These are phyloP conservation scores for Tragelaphus scriptus DNA, from an alignment of 2,113 vertebrate species.

Conservation along the genomic window DNA sequence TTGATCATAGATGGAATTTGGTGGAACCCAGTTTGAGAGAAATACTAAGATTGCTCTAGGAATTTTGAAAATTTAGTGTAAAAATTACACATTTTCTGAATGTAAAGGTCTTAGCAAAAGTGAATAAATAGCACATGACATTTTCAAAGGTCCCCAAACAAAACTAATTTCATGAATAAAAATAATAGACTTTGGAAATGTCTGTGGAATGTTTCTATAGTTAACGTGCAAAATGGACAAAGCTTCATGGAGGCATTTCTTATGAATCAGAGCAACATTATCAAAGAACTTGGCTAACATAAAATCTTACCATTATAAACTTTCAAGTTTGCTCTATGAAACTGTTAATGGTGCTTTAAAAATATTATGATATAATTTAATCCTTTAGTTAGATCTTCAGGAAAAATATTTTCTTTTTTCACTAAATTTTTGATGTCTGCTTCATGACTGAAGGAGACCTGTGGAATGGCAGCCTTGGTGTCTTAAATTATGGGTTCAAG, in stretches of 20 bases:
- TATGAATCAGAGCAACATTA: slow-evolving; percentile 73
- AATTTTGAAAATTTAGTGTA: slow-evolving; percentile 63
- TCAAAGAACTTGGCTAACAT: slow-evolving; percentile 75
- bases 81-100: slow-evolving; percentile 42
- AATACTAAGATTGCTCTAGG: slow-evolving; percentile 54
- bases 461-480: background rate
- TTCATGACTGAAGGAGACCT: background rate
- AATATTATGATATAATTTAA: slow-evolving; percentile 72
- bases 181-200: slow-evolving; percentile 62
- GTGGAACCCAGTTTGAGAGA: slow-evolving; percentile 37
- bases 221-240: slow-evolving; percentile 71
- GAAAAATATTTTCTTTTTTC: slow-evolving; percentile 56
- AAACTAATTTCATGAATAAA: slow-evolving; percentile 70
- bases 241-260: slow-evolving; percentile 40
- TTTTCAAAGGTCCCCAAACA: slow-evolving; percentile 68
- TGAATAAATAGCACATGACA: slow-evolving; percentile 64
- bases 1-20: slow-evolving; percentile 48
- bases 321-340: slow-evolving; percentile 79
- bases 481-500: background rate
- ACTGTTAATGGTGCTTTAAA: slow-evolving; percentile 75
- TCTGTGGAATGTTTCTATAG: slow-evolving; percentile 74
- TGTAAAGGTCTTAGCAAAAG: slow-evolving; percentile 57
- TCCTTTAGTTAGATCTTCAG: slow-evolving; percentile 27
- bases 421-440: background rate
- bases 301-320: slow-evolving; percentile 76